Evolutionary conservation across 1,140 invertebrate genomes (phyloP).

Genomic region (Holcopasites calliopsidis): DNA sequence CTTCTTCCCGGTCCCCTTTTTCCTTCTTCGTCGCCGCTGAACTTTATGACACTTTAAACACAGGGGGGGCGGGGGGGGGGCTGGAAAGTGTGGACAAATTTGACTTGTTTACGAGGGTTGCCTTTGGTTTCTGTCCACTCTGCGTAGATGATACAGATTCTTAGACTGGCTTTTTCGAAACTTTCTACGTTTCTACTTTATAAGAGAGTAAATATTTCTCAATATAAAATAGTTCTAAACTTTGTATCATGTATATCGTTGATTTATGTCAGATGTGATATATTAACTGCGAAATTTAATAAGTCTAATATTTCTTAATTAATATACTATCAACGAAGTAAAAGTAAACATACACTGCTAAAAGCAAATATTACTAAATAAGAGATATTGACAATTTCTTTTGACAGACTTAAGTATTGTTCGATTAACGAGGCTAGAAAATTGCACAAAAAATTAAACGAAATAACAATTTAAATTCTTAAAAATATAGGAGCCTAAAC

Average conservation of each 20-base stretch:
- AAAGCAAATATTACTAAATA: too few species aligned
- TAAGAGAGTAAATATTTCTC: neutral
- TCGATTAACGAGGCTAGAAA: too few species aligned
- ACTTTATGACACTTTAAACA: conserved; percentile 65
- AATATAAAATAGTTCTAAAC: neutral
- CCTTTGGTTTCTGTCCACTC: neutral
- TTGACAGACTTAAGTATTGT: too few species aligned
- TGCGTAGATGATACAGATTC: neutral
- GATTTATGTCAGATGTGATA: neutral
- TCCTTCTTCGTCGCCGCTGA: neutral
- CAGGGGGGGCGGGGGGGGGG: conserved; percentile 40
- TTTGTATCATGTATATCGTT: neutral
- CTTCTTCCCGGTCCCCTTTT: conserved; percentile 4
- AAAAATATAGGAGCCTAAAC: too few species aligned
- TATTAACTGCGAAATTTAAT: neutral
- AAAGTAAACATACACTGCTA: too few species aligned
- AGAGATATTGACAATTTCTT: too few species aligned
- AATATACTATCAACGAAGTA: too few species aligned
- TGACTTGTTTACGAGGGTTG: conserved; percentile 63
- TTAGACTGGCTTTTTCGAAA: neutral
- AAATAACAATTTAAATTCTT: too few species aligned
- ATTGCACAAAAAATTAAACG: too few species aligned
- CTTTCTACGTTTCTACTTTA: neutral
- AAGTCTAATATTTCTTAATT: too few species aligned
- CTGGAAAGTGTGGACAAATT: conserved; percentile 62